phyloP scores from a whole-genome alignment of 2,797 vertebrate genomes.

The Nothura maculosa region DNA sequence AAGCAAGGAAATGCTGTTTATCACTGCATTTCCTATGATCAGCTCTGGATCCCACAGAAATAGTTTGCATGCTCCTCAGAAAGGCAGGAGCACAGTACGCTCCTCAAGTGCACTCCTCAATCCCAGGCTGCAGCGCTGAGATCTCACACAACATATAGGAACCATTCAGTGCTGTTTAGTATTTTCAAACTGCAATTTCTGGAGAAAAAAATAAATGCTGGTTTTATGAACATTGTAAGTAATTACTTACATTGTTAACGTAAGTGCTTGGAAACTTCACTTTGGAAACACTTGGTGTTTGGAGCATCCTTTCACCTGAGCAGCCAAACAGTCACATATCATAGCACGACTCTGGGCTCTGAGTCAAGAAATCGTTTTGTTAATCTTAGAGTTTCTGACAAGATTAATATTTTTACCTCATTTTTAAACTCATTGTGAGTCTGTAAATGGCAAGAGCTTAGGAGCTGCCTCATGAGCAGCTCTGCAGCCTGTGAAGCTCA shows the following conservation, averaged over 20 bases:
- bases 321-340: background rate
- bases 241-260: background rate
- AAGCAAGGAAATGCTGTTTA: background rate
- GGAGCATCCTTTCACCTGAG: background rate
- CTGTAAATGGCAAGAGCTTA: background rate
- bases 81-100: background rate
- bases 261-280: background rate
- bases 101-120: background rate
- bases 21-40: fast-evolving
- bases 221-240: background rate
- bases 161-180: background rate
- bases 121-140: background rate
- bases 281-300: constrained; percentile 1
- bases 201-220: background rate
- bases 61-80: background rate
- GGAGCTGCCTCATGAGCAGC: background rate
- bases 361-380: background rate
- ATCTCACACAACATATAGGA: background rate
- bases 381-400: background rate
- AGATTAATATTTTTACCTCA: background rate
- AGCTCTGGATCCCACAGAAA: background rate
- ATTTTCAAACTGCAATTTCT: background rate
- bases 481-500: background rate
- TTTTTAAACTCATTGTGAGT: background rate
- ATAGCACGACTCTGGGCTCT: background rate